These are phyloP conservation scores for Carterocephalus palaemon DNA, from an alignment of 2,888 invertebrate species.

Conservation along the genomic window DNA sequence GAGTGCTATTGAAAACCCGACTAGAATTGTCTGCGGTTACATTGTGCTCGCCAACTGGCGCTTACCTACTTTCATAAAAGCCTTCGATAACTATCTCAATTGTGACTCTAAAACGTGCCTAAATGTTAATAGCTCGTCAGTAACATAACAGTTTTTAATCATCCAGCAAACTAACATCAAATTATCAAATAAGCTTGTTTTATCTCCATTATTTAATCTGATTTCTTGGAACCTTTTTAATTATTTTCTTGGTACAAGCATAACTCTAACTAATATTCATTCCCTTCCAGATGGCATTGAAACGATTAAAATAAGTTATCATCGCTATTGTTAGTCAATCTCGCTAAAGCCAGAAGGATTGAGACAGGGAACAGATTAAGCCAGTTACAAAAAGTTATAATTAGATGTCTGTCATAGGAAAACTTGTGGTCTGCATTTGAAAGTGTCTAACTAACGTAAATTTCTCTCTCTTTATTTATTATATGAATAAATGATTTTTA, in stretches of 20 bases:
- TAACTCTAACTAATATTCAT: slow-evolving; percentile 6
- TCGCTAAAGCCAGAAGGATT: slow-evolving; percentile 23
- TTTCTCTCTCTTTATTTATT: too few species aligned
- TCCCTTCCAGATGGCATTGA: slow-evolving; percentile 12
- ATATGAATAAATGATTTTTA: too few species aligned
- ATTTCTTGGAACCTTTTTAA: not conserved
- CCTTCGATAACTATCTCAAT: slow-evolving; percentile 14
- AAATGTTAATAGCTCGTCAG: slow-evolving; percentile 5
- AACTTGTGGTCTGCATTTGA: slow-evolving; percentile 24
- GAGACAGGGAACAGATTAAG: slow-evolving; percentile 25
- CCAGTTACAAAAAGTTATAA: slow-evolving; percentile 25
- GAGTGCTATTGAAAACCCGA: slow-evolving; percentile 17
- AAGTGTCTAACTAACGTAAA: too few species aligned
- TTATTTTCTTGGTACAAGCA: not conserved
- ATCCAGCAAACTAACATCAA: too few species aligned
- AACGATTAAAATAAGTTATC: slow-evolving; percentile 23
- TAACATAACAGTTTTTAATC: not conserved
- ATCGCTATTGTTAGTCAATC: slow-evolving; percentile 25
- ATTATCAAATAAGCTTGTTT: slow-evolving; percentile 1
- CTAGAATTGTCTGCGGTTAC: slow-evolving; percentile 17
- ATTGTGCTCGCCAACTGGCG: slow-evolving; percentile 18
- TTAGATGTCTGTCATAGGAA: slow-evolving; percentile 25
- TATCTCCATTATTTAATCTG: not conserved
- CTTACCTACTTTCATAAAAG: slow-evolving; percentile 20
- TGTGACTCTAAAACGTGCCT: slow-evolving; percentile 12